Evolutionary conservation across 2,113 vertebrate species (phyloP).

Genomic region (Oryzias woworae): DNA sequence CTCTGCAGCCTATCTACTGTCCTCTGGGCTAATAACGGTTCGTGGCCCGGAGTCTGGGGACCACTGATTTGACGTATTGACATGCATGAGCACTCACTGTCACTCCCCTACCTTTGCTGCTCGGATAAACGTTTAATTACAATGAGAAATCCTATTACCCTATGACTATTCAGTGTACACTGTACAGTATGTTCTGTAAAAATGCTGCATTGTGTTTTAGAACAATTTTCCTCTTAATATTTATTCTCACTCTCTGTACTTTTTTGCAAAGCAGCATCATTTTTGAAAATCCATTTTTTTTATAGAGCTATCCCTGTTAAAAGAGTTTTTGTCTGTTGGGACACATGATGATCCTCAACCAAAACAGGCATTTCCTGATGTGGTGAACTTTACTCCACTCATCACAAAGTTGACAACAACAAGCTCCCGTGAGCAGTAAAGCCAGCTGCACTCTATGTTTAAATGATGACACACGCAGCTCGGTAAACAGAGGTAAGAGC

Average conservation of each 20-base stretch:
- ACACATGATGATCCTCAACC: neutral
- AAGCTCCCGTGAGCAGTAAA: conserved; percentile 26
- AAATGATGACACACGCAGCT: conserved; percentile 56
- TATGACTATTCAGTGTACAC: conserved; percentile 33
- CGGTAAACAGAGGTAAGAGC: conserved; percentile 49
- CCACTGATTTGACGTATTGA: neutral
- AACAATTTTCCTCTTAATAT: conserved; percentile 4
- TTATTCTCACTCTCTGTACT: neutral
- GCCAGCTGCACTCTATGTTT: conserved; percentile 47
- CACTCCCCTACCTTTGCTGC: conserved; percentile 19
- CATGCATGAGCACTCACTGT: conserved; percentile 11
- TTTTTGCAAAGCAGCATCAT: neutral
- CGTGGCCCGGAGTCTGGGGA: neutral
- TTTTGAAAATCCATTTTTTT: too few species aligned
- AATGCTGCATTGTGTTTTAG: conserved; percentile 34
- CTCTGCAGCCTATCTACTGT: too few species aligned
- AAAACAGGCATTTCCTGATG: conserved; percentile 14
- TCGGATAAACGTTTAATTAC: conserved; percentile 58
- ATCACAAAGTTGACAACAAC: conserved; percentile 35
- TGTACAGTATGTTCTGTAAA: conserved; percentile 38
- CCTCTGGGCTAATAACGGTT: too few species aligned
- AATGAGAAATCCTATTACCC: conserved; percentile 48
- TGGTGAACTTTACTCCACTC: conserved; percentile 45
- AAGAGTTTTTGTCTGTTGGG: too few species aligned
- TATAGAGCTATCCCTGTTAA: too few species aligned